These are phyloP conservation scores for Alexandromys fortis DNA, from an alignment of 2,113 vertebrate genomes.

Conservation along the genomic window DNA sequence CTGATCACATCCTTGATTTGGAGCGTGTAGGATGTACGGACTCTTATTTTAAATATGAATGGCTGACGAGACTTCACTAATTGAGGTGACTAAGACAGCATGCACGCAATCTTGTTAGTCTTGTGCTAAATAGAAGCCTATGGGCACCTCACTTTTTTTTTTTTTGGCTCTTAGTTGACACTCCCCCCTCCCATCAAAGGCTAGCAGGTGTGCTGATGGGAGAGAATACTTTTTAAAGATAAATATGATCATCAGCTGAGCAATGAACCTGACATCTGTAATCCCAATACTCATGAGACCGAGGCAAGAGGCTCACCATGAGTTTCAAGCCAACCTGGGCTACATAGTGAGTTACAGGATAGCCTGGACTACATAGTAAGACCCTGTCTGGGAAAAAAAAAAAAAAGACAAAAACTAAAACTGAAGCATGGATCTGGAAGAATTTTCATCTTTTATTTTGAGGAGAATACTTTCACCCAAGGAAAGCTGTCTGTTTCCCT, in stretches of 20 bases:
- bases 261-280: neutral
- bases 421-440: neutral
- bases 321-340: neutral
- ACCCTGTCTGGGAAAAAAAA: neutral
- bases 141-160: neutral
- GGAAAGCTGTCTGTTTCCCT: neutral
- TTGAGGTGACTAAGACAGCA: neutral
- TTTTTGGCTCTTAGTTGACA: neutral
- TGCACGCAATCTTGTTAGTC: neutral
- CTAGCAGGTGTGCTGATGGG: neutral
- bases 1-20: neutral
- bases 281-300: neutral
- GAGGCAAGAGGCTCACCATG: neutral
- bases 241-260: neutral
- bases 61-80: neutral
- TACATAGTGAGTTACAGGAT: neutral
- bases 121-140: neutral
- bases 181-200: accelerated
- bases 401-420: neutral
- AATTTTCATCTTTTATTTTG: constrained; percentile 1
- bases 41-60: constrained; percentile 44
- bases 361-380: neutral
- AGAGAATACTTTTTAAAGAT: neutral
- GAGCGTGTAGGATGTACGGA: neutral
- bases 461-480: neutral